Percentiles rank a stretch among this genome's conserved stretches.
These are phyloP conservation scores for Craterocephalus amniculus DNA, from an alignment of 2,797 vertebrate genomes.

Conservation along the genomic window DNA sequence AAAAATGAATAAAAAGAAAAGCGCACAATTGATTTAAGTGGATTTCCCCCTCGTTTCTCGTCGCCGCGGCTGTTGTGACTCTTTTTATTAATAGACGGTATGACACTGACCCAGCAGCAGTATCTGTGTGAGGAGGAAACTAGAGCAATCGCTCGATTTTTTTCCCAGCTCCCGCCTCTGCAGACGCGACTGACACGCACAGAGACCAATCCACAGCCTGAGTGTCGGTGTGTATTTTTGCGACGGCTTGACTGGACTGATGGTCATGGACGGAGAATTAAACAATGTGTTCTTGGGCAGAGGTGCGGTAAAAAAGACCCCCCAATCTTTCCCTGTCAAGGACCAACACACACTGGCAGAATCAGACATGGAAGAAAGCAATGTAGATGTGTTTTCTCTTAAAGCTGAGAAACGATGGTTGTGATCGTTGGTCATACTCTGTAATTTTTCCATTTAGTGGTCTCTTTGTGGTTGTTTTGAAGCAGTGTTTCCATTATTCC, in stretches of 20 bases:
- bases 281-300: not conserved
- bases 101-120: slow-evolving; percentile 62
- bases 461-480: not conserved
- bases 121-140: slow-evolving; percentile 53
- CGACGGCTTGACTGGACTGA: slow-evolving; percentile 20
- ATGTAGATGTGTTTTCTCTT: not conserved
- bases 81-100: slow-evolving; percentile 49
- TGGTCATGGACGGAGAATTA: not conserved
- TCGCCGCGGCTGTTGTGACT: slow-evolving; percentile 23
- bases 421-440: not conserved
- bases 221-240: slow-evolving; percentile 21
- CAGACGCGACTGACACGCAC: slow-evolving; percentile 42
- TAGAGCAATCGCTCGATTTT: slow-evolving; percentile 48
- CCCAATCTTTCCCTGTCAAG: not conserved
- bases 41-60: slow-evolving; percentile 9
- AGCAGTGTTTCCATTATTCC: not conserved
- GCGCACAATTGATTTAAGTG: not conserved
- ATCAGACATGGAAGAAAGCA: not conserved
- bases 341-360: not conserved
- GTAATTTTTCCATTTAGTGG: not conserved
- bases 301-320: no score
- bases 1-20: not conserved
- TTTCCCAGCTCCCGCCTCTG: slow-evolving; percentile 62
- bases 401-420: not conserved
- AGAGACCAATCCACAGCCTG: slow-evolving; percentile 58